A percentile compares a stretch with the other conserved stretches of the same genome.
Conservation (phyloP, 2,113 vertebrate species). For the Blennius ocellaris region DNA sequence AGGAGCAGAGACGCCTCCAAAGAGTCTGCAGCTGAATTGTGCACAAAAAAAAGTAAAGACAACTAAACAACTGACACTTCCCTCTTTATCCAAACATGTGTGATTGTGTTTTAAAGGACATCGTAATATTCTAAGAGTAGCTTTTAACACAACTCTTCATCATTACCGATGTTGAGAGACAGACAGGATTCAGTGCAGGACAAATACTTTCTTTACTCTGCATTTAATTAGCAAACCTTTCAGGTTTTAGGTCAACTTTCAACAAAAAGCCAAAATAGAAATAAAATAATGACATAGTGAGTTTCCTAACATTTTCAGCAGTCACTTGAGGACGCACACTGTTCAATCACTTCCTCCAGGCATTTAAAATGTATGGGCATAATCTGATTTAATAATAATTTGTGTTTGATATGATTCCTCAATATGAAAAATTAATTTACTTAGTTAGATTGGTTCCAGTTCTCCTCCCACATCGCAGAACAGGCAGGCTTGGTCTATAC, state of each 20-base stretch:
- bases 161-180: neutral
- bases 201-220: neutral
- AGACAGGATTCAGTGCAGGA: neutral
- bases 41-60: conserved; percentile 15
- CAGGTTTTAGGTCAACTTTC: neutral
- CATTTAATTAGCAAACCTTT: conserved; percentile 5
- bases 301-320: conserved; percentile 1
- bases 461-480: neutral
- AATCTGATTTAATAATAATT: conserved; percentile 1
- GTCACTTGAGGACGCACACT: neutral
- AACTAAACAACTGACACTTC: conserved; percentile 11
- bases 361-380: neutral
- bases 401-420: neutral
- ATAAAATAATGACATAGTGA: neutral
- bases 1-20: conserved; percentile 31
- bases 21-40: neutral
- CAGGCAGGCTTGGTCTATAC: neutral
- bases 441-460: neutral
- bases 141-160: neutral
- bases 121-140: neutral
- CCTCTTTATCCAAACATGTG: neutral
- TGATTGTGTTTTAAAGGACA: conserved; percentile 3
- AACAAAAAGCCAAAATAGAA: neutral
- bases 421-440: neutral
- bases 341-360: neutral